phyloP scores from a whole-genome alignment of 2,797 vertebrate species.

The Epinephelus malabaricus region DNA sequence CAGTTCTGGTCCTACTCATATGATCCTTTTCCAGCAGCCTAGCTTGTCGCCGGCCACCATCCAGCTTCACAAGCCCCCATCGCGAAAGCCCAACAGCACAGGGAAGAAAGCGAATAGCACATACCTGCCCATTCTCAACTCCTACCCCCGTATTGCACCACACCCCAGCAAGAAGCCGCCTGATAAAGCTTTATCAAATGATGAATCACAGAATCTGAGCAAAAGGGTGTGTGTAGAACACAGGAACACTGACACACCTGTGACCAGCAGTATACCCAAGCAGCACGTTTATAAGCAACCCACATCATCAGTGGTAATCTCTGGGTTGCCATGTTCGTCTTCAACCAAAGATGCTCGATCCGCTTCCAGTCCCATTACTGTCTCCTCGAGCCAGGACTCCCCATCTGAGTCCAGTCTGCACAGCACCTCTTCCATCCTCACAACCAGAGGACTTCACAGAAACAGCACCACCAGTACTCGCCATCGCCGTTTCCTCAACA shows the following conservation, averaged over 20 bases:
- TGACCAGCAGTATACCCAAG: constrained; percentile 26
- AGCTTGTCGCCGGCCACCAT: constrained; percentile 38
- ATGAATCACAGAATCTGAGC: constrained; percentile 72
- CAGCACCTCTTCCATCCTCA: constrained; percentile 26
- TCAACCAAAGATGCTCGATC: constrained; percentile 26
- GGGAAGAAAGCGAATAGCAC: constrained; percentile 63
- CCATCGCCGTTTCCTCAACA: constrained; percentile 82
- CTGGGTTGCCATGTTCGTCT: constrained; percentile 38
- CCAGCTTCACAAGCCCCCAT: constrained; percentile 55
- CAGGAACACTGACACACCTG: constrained; percentile 46
- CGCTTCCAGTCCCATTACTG: constrained; percentile 41
- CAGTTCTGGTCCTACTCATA: constrained; percentile 42
- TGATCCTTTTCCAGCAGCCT: constrained; percentile 77
- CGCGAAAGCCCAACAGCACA: constrained; percentile 35
- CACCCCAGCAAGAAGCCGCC: constrained; percentile 80
- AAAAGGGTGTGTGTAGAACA: constrained; percentile 79
- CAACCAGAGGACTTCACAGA: constrained; percentile 44
- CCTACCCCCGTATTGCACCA: constrained; percentile 84
- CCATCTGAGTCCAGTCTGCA: constrained; percentile 43
- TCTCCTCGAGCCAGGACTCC: constrained; percentile 51
- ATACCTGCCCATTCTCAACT: constrained; percentile 81
- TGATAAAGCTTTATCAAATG: constrained; percentile 56
- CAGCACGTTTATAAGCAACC: constrained; percentile 57
- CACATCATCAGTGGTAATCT: constrained; percentile 11
- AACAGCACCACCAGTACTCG: constrained; percentile 40